Evolutionary conservation across 92 coral and sea anemone genomes (phyloP), one percentile per base, ranked within the genome.

Genomic region (Isaurus tuberculatus): DNA sequence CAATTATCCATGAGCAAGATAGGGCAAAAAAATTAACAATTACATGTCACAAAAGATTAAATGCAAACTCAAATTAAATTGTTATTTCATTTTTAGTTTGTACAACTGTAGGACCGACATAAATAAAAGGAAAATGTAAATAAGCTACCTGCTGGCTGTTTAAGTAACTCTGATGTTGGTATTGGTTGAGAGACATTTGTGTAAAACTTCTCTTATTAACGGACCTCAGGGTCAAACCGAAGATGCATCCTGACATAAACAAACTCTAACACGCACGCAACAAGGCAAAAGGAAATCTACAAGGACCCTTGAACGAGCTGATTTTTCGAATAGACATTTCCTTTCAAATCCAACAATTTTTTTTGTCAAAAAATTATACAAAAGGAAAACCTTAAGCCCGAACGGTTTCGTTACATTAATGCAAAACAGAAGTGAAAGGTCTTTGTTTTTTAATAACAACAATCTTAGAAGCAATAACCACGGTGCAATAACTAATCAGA

Each of bases 361-460:
- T 11, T 32, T 13, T 63, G n/a, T n/a, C n/a, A n/a, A 5, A 14
- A 4, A 8, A 10, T 10, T 25, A 14, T 25, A 55, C 63, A 75
- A 33, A 53, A 25, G 17, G 30, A 30, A 15, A 40, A 75, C 20
- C 63, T 31, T 28, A 22, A 11, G 33, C 25, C 2, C 57, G 69
- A 34, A 34, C 33, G 48, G 23, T 29, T 22, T 57, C 20, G 82
- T 77, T 58, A 33, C 22, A 44, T 25, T 77, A 58, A 36, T 49
- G 22, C 31, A 55, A 13, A 3, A 34, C 57, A 44, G 79, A 73
- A 55, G 63, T 55, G 9, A 55, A 73, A 73, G 64, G 79, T 31
- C 32, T 60, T 77, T 77, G 69, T 77, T 77, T 34, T 55, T 22
- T 17, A 64, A 77, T 77, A 77, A 77, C 25, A 60, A 19, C 33